Base-by-base conservation (phyloP, 53 echinoderm and acorn worm species). In the Crossaster papposus region DNA sequence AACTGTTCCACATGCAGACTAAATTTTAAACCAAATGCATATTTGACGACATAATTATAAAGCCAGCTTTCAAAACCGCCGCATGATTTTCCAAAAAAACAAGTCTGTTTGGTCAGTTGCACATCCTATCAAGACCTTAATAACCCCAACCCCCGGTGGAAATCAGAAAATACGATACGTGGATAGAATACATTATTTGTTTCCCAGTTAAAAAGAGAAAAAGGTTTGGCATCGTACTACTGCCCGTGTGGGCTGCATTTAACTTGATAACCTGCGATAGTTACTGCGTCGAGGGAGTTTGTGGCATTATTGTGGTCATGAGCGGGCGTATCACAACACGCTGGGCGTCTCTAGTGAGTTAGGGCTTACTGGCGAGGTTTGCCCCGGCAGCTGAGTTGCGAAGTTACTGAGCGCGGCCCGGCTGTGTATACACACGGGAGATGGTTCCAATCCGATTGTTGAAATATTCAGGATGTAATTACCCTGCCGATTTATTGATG, bases 101-200 rank as follows among this genome's bases (percentile, higher is more conserved):
- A 30, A 70, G 31, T 28, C 24, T 11, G 31, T 12, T 2, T 23
- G n/a, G n/a, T n/a, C n/a, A n/a, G 31, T 70, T 14, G 0, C 30
- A 13, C 29, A 70, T 30, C 70, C 70, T 28, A 30, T 5, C 29
- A 30, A n/a, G 31, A 68, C 20, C 10, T n/a, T n/a, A n/a, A 23
- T 68, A 68, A n/a, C 22, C 14, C 33, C 11, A 65, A 64, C 36
- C 30, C 82, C 63, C 82, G 0, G 38, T 50, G 82, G 82, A 82
- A 78, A 82, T 82, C 82, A 82, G 44, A 34, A 65, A 82, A 82
- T 38, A 44, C 65, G 65, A n/a, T 68, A 33, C 36, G 82, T 81
- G 81, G 81, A 34, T 32, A 18, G 81, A 81, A 81, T 81, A 20
- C 62, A 81, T 81, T 64, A 53, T 54, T 79, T 15, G 37, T 23